Base-by-base conservation (phyloP, 1,140 invertebrate species). In the Drosophila azteca region DNA sequence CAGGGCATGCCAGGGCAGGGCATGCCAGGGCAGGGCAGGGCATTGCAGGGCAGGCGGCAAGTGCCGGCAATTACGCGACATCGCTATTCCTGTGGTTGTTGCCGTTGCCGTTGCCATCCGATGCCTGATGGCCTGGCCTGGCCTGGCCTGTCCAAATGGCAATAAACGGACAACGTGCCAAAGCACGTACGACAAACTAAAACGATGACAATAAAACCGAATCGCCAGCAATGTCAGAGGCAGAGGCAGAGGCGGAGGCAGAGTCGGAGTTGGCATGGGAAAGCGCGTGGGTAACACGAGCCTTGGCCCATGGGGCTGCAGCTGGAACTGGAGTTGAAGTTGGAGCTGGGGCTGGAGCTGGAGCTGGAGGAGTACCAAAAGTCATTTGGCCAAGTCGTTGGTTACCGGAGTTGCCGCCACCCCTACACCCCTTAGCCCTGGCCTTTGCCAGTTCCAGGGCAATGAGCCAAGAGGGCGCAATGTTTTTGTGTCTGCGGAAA, bases 101-200 rank as follows among this genome's bases (percentile, higher is more conserved):
- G 73, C 43, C 15, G 44, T 66, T 26, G 54, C 53, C 39, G 46
- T 43, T 58, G 41, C 44, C 44, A 44, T 71, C 66, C 77, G 17
- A 20, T 20, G 17, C 17, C 17, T 20, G n/a, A n/a, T n/a, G n/a
- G n/a, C n/a, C n/a, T n/a, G n/a, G n/a, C n/a, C n/a, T n/a, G n/a
- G n/a, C n/a, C n/a, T n/a, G n/a, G 17, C 17, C 17, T 20, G 17
- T 20, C 17, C 17, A 20, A 68, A 71, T 64, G 73, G 77, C 81
- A 85, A 75, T 85, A 85, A 87, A 87, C 66, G 77, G 72, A 81
- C 82, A 70, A 85, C 62, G 82, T 72, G 83, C 78, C 75, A 82
- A 79, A 77, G 82, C 82, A 88, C 82, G 82, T 87, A 88, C 79
- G 82, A 78, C 82, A 78, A 81, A 87, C 82, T 78, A 78, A 87